Evolutionary conservation across 2,113 vertebrate genomes (phyloP).

Genomic region (Periophthalmodon schlosseri): DNA sequence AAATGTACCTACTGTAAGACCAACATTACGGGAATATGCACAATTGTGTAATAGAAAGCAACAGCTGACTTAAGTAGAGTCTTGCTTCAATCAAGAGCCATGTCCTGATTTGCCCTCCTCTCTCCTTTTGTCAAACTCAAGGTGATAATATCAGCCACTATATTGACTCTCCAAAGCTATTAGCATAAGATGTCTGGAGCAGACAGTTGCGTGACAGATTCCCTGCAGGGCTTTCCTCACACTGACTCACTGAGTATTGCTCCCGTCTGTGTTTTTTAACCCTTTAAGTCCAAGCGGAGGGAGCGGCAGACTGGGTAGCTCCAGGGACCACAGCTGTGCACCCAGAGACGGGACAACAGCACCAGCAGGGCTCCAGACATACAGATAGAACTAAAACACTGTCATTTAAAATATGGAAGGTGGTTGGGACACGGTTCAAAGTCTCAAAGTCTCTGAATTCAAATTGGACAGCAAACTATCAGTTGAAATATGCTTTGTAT

Average conservation of each 20-base stretch:
- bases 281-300: slow-evolving; percentile 49
- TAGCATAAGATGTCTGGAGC: slow-evolving; percentile 26
- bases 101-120: slow-evolving; percentile 3
- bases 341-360: slow-evolving; percentile 45
- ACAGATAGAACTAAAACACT: slow-evolving; percentile 13
- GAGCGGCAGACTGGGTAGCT: slow-evolving; percentile 51
- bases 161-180: slow-evolving; percentile 23
- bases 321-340: slow-evolving; percentile 57
- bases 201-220: slow-evolving; percentile 20
- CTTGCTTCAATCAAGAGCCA: neutral
- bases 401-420: neutral
- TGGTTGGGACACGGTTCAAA: too few species aligned
- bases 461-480: too few species aligned
- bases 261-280: slow-evolving; percentile 51
- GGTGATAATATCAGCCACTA: slow-evolving; percentile 16
- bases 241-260: slow-evolving; percentile 32
- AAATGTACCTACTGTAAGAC: too few species aligned
- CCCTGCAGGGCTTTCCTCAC: slow-evolving; percentile 37
- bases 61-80: neutral
- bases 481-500: too few species aligned
- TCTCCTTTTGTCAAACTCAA: slow-evolving; percentile 2
- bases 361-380: slow-evolving; percentile 47
- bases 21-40: too few species aligned
- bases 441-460: too few species aligned
- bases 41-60: neutral